A percentile compares a stretch with the other conserved stretches of the same genome.
Evolutionary conservation across 2,888 invertebrate species (phyloP).

Genomic region (Mesorhabditis sp.): DNA sequence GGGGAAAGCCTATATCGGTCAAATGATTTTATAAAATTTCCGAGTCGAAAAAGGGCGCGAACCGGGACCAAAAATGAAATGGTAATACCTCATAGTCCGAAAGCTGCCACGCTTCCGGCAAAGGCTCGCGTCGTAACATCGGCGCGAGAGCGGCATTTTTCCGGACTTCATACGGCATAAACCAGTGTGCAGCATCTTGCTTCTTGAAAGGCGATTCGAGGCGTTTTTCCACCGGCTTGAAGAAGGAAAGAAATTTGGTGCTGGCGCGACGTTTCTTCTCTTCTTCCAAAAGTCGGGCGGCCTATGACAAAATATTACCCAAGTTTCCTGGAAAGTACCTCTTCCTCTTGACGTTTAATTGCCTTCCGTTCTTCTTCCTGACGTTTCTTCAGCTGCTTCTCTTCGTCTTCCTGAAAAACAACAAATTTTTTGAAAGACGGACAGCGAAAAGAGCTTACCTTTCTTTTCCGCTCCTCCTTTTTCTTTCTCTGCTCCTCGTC

Average conservation of each 20-base stretch:
- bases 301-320: not conserved
- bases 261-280: conserved; percentile 35
- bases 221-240: conserved; percentile 39
- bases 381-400: conserved; percentile 10
- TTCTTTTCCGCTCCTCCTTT: too few species aligned
- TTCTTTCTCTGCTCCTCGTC: too few species aligned
- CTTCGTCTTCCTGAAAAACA: conserved; percentile 15
- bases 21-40: too few species aligned
- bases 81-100: not conserved
- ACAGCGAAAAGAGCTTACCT: too few species aligned
- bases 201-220: conserved; percentile 7
- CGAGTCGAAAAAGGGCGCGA: too few species aligned
- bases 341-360: conserved; percentile 31
- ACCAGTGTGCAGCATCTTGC: not conserved
- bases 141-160: not conserved
- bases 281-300: conserved; percentile 22
- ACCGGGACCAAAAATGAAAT: too few species aligned
- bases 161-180: not conserved
- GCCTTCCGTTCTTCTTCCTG: conserved; percentile 28
- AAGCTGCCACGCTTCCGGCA: not conserved
- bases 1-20: too few species aligned
- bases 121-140: not conserved
- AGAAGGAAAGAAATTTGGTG: conserved; percentile 36
- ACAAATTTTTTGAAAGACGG: too few species aligned
- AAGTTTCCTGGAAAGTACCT: conserved; percentile 12